Percentiles rank a stretch among this genome's conserved stretches.
phyloP scores from a whole-genome alignment of 2,888 invertebrate genomes.

The Pachydiplax longipennis region DNA sequence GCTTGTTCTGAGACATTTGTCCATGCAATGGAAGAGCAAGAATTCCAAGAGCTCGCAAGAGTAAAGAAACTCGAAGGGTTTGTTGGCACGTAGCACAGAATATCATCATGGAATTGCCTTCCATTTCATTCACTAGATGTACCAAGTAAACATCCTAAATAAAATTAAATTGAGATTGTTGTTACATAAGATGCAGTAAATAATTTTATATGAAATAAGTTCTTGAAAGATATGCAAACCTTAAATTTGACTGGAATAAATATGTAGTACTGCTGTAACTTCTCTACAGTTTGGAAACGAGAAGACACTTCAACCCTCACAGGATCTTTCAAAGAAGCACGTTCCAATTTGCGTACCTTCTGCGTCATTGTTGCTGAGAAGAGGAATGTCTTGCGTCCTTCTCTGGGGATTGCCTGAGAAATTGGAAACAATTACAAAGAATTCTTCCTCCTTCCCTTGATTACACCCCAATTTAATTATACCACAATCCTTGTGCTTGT shows the following conservation, averaged over 20 bases:
- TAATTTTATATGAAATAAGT: not conserved
- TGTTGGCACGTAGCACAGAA: slow-evolving; percentile 96
- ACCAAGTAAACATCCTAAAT: slow-evolving; percentile 92
- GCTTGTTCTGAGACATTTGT: slow-evolving; percentile 97
- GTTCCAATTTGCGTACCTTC: slow-evolving; percentile 93
- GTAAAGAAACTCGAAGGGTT: slow-evolving; percentile 85
- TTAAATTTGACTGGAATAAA: slow-evolving; percentile 97
- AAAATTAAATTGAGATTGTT: slow-evolving; percentile 52
- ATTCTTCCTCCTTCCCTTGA: no score
- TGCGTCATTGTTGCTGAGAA: slow-evolving; percentile 99
- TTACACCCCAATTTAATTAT: no score
- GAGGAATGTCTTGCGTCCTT: slow-evolving; percentile 83
- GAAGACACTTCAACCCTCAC: slow-evolving; percentile 94
- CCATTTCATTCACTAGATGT: slow-evolving; percentile 91
- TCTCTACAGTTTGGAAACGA: slow-evolving; percentile 98
- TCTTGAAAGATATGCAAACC: slow-evolving; percentile 63
- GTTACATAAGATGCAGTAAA: not conserved
- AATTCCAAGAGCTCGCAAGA: slow-evolving; percentile 89
- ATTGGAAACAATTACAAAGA: no score
- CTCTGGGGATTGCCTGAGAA: slow-evolving; percentile 74
- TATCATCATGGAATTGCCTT: slow-evolving; percentile 96
- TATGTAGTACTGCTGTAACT: slow-evolving; percentile 91
- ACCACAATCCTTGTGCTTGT: no score
- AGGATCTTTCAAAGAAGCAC: slow-evolving; percentile 93
- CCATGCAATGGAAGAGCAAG: slow-evolving; percentile 98